Base-by-base conservation (phyloP, 2,797 vertebrate genomes). In the Labroides dimidiatus region DNA sequence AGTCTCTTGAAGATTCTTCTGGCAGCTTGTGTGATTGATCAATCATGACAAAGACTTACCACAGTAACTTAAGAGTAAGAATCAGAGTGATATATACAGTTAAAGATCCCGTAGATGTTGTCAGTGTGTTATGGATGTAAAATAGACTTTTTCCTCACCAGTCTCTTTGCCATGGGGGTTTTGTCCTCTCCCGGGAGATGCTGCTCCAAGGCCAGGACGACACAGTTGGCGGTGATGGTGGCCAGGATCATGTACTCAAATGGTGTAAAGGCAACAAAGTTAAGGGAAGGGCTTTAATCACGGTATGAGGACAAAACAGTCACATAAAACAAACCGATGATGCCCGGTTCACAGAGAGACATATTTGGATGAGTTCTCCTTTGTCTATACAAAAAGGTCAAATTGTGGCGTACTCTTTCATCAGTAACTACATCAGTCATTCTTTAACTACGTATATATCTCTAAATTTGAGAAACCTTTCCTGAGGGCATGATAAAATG, bases 181-280 rank as follows among this genome's bases (percentile, higher is more conserved):
- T 99, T 99, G 84, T 99, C 98, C 6, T 98, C 98, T 85, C 97
- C 97, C 0, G 98, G 98, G 42, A 99, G 96, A 80, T 99, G 98
- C 88, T 99, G 97, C 87, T 99, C 98, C 84, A 99, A 86, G 23
- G 97, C 97, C 90, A 99, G 89, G 65, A 99, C 98, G 0, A 99
- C 96, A 89, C 97, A 99, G 93, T 99, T 99, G 86, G 98, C 98
- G 21, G 98, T 99, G 91, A 99, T 99, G 85, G 97, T 99, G 20
- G 97, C 96, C 91, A 99, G 92, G 91, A 99, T 99, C 97, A 99
- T 98, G 88, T 99, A 99, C 91, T 99, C 98, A 13, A 99, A 99
- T 0, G 97, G 98, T 94, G 98, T 99, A 91, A 87, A 80, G 81
- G 72, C 77, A 45, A 1, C 47, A 74, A 39, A 86, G 95, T 98